Base-by-base conservation (phyloP, 2,797 vertebrate species). In the Channa striata region DNA sequence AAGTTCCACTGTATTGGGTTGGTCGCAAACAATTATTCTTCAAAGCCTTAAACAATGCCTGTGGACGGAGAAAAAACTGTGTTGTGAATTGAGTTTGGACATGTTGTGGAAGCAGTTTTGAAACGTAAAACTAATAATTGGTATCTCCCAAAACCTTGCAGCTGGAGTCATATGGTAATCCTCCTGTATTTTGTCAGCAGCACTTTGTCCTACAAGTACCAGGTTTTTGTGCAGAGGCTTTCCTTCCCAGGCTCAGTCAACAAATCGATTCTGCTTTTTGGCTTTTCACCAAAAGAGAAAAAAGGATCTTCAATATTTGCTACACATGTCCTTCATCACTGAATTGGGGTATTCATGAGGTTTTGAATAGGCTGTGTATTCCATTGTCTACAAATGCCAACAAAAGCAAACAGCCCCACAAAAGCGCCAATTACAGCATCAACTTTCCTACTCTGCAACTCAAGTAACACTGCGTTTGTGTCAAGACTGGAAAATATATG, bases 211-310 rank as follows among this genome's bases (percentile, higher is more conserved):
- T 64, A 72, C 68, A 84, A 77, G 87, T 61, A 78, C 56, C 72
- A 68, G 61, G 65, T 43, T 67, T 58, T 39, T 40, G 53, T 82
- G 49, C 53, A 67, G 65, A 85, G 68, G 47, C 72, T 49, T 57
- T 81, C 73, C 68, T 80, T 81, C 74, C 66, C 72, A 59, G 43
- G 68, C 74, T 80, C 74, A 37, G 20, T 73, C 58, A 20, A 74
- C 59, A 76, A 87, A 82, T 87, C 80, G 76, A 82, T 80, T 77
- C 63, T 46, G 74, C 71, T 81, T 82, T 84, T 80, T 82, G 75
- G 80, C 80, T 80, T 77, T 64, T 39, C 60, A 71, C 74, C 74
- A 74, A 78, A 42, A 65, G 58, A 34, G n/a, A 68, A 50, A 75
- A 70, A 61, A 72, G 14, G 42, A 64, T 59, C 54, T 69, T 59